A percentile compares a stretch with the other conserved stretches of the same genome.
Evolutionary conservation across 2,113 vertebrate species (phyloP).

Genomic region (Odontesthes bonariensis): DNA sequence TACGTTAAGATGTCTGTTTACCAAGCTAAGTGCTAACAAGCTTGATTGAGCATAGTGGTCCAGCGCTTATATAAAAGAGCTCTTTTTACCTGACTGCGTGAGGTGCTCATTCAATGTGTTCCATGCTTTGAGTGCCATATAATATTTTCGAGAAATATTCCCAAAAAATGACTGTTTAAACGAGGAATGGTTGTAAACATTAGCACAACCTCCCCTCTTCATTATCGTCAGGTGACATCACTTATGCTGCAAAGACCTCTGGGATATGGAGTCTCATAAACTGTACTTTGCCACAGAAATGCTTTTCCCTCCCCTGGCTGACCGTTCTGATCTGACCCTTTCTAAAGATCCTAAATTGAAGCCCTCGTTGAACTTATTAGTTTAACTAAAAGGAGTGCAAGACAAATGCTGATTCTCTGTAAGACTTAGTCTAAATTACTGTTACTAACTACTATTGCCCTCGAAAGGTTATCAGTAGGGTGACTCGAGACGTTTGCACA

Average conservation of each 20-base stretch:
- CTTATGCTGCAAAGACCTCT: slow-evolving; percentile 42
- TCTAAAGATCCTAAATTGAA: no score
- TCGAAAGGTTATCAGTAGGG: no score
- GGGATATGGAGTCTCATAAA: slow-evolving; percentile 63
- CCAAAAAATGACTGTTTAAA: slow-evolving; percentile 21
- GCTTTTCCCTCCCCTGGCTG: no score
- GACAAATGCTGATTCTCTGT: no score
- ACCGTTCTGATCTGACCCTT: no score
- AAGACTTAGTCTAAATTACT: no score
- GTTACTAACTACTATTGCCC: no score
- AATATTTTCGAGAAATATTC: slow-evolving; percentile 6
- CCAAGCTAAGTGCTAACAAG: slow-evolving; percentile 54
- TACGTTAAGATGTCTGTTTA: slow-evolving; percentile 34
- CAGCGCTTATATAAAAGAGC: background rate
- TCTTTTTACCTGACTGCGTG: slow-evolving; percentile 49
- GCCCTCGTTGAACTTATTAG: no score
- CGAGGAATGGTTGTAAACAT: slow-evolving; percentile 73
- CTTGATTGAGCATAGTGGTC: slow-evolving; percentile 1
- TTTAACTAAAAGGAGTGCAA: no score
- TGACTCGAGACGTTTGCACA: no score
- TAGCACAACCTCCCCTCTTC: slow-evolving; percentile 54
- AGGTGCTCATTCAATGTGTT: slow-evolving; percentile 20
- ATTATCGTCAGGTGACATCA: slow-evolving; percentile 70
- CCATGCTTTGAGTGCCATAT: background rate
- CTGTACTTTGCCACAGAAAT: background rate